Percentiles rank a stretch among this genome's conserved stretches.
Evolutionary conservation across 2,888 invertebrate genomes (phyloP).

Genomic region (Ellobium chinense): DNA sequence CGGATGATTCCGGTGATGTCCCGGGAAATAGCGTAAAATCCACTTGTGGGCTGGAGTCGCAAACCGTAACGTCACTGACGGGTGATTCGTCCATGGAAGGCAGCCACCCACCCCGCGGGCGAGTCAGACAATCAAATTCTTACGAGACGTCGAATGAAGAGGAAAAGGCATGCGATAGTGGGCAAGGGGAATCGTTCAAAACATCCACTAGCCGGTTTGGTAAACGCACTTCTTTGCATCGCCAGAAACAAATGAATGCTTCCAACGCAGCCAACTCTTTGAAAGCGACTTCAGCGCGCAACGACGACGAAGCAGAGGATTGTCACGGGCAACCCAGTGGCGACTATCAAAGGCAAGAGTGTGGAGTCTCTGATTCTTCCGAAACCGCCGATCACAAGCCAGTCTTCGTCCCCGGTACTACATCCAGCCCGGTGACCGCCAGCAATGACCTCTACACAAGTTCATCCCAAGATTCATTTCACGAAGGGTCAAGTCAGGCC

Average conservation of each 20-base stretch:
- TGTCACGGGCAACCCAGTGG: not conserved
- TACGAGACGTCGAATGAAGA: not conserved
- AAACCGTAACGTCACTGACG: not conserved
- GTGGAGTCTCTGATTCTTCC: not conserved
- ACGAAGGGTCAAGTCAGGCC: not conserved
- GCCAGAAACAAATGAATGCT: slow-evolving; percentile 14
- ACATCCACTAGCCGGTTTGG: slow-evolving; percentile 19
- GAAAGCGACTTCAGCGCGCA: not conserved
- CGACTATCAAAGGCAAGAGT: not conserved
- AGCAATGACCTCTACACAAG: not conserved
- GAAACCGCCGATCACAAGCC: not conserved
- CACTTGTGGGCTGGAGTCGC: slow-evolving; percentile 29
- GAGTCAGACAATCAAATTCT: not conserved
- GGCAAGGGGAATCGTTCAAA: not conserved
- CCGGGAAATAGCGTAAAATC: not conserved
- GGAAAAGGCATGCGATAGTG: not conserved
- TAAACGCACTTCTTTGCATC: slow-evolving; percentile 34
- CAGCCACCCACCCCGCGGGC: not conserved
- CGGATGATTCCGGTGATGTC: slow-evolving; percentile 21
- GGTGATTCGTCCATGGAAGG: not conserved
- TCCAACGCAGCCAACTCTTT: not conserved
- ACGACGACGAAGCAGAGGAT: not conserved
- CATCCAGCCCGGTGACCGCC: not conserved
- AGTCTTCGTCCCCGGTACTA: not conserved
- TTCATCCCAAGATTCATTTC: not conserved